Percentiles rank a stretch among this genome's conserved stretches.
Conservation (phyloP, 2,113 vertebrate species). For the Trogon surrucura region DNA sequence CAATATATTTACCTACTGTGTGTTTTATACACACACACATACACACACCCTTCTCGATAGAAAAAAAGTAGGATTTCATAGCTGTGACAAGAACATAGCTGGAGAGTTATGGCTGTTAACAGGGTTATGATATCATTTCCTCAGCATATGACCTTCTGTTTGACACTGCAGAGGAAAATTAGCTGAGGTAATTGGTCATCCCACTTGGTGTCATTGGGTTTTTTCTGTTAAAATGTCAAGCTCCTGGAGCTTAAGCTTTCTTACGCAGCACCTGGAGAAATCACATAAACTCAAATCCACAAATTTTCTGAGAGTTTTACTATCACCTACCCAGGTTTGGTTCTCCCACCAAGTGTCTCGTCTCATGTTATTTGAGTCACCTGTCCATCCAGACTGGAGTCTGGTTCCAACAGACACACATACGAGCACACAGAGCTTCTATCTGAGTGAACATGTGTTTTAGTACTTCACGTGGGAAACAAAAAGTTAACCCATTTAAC, state of each 20-base stretch:
- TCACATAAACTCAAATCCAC: background rate
- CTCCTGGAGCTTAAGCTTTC: background rate
- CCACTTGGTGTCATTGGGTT: background rate
- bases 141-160: background rate
- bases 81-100: conserved; percentile 7
- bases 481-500: background rate
- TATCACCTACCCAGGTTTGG: background rate
- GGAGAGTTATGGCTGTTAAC: conserved; percentile 8
- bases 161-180: background rate
- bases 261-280: background rate
- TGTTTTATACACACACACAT: background rate
- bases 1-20: conserved; percentile 62
- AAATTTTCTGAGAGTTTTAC: background rate
- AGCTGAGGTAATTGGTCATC: background rate
- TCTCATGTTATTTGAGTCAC: background rate
- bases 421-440: background rate
- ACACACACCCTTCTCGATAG: background rate
- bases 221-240: background rate
- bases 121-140: conserved; percentile 3
- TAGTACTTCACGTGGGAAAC: background rate
- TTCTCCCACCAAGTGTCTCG: background rate
- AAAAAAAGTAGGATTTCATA: conserved; percentile 5
- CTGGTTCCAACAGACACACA: background rate
- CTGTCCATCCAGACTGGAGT: background rate
- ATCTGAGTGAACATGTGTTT: accelerated